These are phyloP conservation scores for Amaurobius ferox DNA, from an alignment of 2,888 invertebrate genomes.

Conservation along the genomic window DNA sequence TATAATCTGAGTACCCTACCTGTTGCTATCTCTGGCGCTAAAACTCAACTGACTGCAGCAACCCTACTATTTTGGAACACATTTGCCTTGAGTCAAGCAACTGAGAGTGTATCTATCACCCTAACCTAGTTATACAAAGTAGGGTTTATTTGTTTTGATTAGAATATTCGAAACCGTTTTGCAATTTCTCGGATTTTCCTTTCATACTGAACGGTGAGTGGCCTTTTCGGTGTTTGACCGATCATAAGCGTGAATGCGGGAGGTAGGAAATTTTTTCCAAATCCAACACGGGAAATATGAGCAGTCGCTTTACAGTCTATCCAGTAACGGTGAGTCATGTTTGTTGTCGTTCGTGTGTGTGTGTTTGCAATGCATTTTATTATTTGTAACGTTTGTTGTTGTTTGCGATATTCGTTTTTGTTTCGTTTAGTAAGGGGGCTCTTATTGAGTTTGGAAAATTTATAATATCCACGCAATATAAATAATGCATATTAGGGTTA, in stretches of 20 bases:
- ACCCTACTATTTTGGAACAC: background rate
- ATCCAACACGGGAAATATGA: background rate
- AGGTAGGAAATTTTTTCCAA: background rate
- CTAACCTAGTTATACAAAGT: background rate
- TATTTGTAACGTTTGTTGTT: too few species aligned
- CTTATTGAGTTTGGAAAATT: too few species aligned
- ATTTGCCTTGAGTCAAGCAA: background rate
- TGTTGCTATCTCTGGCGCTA: background rate
- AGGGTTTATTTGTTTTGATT: background rate
- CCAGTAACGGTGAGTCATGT: background rate
- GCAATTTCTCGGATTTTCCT: background rate
- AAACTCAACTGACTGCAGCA: background rate
- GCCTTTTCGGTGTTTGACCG: background rate
- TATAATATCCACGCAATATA: too few species aligned
- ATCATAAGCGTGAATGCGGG: background rate
- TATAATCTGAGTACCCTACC: background rate
- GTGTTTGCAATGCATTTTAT: too few species aligned
- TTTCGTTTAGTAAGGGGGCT: too few species aligned
- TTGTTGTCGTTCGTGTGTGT: background rate
- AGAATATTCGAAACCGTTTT: background rate
- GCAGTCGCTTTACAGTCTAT: background rate
- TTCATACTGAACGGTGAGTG: background rate
- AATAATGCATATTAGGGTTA: too few species aligned
- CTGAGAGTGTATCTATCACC: background rate
- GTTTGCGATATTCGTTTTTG: too few species aligned